Evolutionary conservation across 2,888 invertebrate species (phyloP).

Genomic region (Eueremaeus valkanovi): DNA sequence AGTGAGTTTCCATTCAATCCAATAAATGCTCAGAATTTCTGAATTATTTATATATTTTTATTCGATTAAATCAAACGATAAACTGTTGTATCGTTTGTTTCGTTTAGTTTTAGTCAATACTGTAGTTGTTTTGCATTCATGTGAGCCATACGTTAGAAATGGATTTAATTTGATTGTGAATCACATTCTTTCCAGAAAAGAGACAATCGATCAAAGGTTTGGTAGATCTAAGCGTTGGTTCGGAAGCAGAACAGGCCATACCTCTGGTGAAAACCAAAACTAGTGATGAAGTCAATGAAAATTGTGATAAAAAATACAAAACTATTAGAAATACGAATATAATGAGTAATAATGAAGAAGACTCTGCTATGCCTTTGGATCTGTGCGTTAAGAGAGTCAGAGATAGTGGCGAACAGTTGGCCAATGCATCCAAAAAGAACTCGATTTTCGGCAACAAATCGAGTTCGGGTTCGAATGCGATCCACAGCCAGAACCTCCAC

Average conservation of each 20-base stretch:
- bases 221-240: not conserved
- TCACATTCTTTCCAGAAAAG: not conserved
- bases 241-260: not conserved
- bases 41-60: no score
- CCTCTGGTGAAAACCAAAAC: not conserved
- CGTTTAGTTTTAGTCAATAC: no score
- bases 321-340: not conserved
- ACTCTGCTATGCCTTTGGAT: conserved; percentile 43
- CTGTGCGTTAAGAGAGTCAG: conserved; percentile 45
- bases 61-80: no score
- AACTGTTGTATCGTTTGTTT: no score
- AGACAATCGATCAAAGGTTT: conserved; percentile 11
- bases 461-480: not conserved
- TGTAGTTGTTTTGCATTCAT: no score
- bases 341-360: conserved; percentile 41
- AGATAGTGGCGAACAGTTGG: conserved; percentile 42
- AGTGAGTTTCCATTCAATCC: no score
- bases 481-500: not conserved
- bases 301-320: conserved; percentile 17
- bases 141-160: no score
- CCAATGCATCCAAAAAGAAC: not conserved
- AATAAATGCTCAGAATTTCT: no score
- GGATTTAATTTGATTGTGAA: no score
- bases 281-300: conserved; percentile 34
- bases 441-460: not conserved